Base-by-base conservation (phyloP, 2,888 invertebrate genomes). In the Himalopsyche tibetana region DNA sequence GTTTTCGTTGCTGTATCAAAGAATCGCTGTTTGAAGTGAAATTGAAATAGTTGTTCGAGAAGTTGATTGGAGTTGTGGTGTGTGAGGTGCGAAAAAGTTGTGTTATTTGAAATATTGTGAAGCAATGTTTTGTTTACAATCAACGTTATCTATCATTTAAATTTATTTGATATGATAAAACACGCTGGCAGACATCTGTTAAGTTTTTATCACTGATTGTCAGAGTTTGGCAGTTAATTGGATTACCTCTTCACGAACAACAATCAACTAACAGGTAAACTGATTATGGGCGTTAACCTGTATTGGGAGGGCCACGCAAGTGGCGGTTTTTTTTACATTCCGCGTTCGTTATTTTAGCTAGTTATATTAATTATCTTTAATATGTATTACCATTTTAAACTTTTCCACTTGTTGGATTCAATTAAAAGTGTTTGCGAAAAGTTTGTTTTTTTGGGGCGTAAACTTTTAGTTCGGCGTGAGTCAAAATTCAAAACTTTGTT, bases 261-360 rank as follows among this genome's bases (percentile, higher is more conserved):
- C 88, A 87, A 87, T 85, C 87, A 85, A 88, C 82, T 80, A 88
- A 88, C 88, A 88, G 88, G 88, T 88, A 88, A 87, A 82, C 55
- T 86, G 82, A 84, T 86, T 87, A 88, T 88, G 88, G 88, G 88
- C 88, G 88, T 88, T 88, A 88, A 88, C 88, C 88, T 87, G 85
- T 87, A 83, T 51, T 82, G 51, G 80, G 83, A 81, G 81, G 40
- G 83, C 80, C 63, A 82, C 80, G 55, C 84, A 63, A 86, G 86
- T 81, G 83, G 80, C 86, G 86, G 83, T 86, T 86, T 86, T 83
- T n/a, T 81, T 81, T 15, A 56, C 79, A 42, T 55, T 45, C 45
- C 28, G 19, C n/a, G 12, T 74, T 81, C 83, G 45, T 80, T 63
- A 63, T 63, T 63, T 63, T 63, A 19, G 28, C 9, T 63, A 63